Conservation (phyloP, 1,140 invertebrate genomes). For the Drosophila teissieri region DNA sequence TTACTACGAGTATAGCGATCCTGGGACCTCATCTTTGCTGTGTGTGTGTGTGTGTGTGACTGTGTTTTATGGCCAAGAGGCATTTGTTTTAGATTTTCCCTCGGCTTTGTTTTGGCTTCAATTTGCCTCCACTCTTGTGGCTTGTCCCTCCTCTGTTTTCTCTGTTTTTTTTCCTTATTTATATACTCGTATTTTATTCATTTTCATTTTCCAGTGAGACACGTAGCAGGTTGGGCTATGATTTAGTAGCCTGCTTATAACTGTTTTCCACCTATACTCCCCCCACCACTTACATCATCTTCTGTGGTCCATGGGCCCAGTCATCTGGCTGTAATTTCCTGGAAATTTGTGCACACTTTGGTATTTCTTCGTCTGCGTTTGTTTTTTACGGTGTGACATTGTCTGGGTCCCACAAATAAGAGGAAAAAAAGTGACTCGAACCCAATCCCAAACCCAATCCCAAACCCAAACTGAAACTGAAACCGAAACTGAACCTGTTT, state of each 20-base stretch:
- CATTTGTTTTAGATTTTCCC: slow-evolving; percentile 63
- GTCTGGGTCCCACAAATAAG: slow-evolving; percentile 55
- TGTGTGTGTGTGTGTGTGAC: background rate
- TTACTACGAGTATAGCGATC: slow-evolving; percentile 35
- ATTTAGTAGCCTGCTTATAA: slow-evolving; percentile 80
- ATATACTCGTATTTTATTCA: slow-evolving; percentile 60
- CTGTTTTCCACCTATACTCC: slow-evolving; percentile 44
- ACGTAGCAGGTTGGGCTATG: slow-evolving; percentile 81
- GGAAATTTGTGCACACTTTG: slow-evolving; percentile 84
- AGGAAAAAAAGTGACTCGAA: background rate
- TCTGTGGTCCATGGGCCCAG: slow-evolving; percentile 55
- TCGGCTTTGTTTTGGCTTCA: slow-evolving; percentile 70
- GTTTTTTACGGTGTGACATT: slow-evolving; percentile 80
- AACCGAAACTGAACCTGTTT: slow-evolving; percentile 79
- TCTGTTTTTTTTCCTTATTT: slow-evolving; percentile 66
- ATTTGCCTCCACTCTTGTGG: slow-evolving; percentile 57
- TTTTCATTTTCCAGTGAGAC: slow-evolving; percentile 53
- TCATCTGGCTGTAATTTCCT: slow-evolving; percentile 74
- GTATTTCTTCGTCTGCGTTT: slow-evolving; percentile 68
- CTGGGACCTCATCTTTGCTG: background rate
- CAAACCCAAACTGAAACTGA: slow-evolving; percentile 57
- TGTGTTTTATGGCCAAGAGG: slow-evolving; percentile 71
- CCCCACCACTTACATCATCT: slow-evolving; percentile 44
- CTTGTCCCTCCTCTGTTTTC: slow-evolving; percentile 48
- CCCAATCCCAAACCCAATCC: background rate